Evolutionary conservation across 1,140 invertebrate species (phyloP).

Genomic region (Amphibalanus amphitrite): DNA sequence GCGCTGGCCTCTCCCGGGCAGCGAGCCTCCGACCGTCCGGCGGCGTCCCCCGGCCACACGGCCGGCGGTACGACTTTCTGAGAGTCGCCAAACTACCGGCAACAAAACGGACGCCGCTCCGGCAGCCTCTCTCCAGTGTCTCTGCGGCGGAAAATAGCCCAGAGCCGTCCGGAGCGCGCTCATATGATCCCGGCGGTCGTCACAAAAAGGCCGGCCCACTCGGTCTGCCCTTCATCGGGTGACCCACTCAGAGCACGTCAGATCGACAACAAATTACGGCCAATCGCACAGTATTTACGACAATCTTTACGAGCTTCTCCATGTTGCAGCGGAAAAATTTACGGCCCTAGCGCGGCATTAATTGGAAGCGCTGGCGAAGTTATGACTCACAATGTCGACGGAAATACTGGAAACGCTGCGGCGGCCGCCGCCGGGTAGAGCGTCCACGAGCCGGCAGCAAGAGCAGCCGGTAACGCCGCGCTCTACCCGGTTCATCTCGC

Average conservation of each 20-base stretch:
- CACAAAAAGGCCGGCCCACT: not conserved
- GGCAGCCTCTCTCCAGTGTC: no score
- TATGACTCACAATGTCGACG: not conserved
- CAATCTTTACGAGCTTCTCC: not conserved
- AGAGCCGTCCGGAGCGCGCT: not conserved
- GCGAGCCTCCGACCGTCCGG: no score
- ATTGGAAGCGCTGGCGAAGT: not conserved
- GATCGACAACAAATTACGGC: not conserved
- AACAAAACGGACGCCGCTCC: no score
- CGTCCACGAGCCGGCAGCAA: no score
- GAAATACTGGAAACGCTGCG: not conserved
- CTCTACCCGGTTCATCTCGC: not conserved
- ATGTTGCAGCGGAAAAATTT: conserved; percentile 1
- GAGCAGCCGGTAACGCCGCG: not conserved
- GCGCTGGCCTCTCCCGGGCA: no score
- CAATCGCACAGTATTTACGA: not conserved
- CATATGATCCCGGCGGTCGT: not conserved
- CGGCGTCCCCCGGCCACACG: no score
- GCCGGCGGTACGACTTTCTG: no score
- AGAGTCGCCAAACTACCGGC: no score
- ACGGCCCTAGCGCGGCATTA: not conserved
- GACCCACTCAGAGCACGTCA: not conserved
- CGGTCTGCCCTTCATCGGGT: not conserved
- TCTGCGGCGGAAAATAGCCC: not conserved
- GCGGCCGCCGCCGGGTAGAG: not conserved